Evolutionary conservation across 1,140 invertebrate genomes (phyloP).

Genomic region (Notospermus geniculatus): DNA sequence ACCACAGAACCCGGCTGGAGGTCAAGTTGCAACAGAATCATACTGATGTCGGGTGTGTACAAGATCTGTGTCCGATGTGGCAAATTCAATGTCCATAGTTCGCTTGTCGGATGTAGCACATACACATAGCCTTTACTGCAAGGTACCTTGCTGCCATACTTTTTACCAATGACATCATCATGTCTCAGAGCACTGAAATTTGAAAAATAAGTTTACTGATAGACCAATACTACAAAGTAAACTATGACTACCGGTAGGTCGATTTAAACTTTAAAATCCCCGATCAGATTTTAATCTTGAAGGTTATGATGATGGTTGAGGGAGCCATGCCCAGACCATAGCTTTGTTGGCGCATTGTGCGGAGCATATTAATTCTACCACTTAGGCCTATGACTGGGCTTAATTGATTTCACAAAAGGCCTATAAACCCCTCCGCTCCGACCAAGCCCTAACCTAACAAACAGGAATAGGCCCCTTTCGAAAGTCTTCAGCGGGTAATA

Average conservation of each 20-base stretch:
- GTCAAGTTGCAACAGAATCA: slow-evolving; percentile 87
- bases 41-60: slow-evolving; percentile 94
- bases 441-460: too few species aligned
- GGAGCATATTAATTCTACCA: too few species aligned
- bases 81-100: slow-evolving; percentile 91
- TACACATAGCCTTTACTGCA: slow-evolving; percentile 84
- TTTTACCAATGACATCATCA: slow-evolving; percentile 77
- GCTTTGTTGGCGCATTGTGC: too few species aligned
- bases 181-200: slow-evolving; percentile 72
- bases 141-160: slow-evolving; percentile 50
- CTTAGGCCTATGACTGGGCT: too few species aligned
- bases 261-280: slow-evolving; percentile 5
- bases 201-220: neutral
- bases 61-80: slow-evolving; percentile 98
- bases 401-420: too few species aligned
- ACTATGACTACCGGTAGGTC: slow-evolving; percentile 10
- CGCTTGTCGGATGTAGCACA: slow-evolving; percentile 88
- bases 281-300: too few species aligned
- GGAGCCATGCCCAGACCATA: too few species aligned
- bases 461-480: too few species aligned
- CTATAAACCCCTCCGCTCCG: too few species aligned
- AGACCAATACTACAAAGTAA: neutral
- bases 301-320: too few species aligned
- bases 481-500: too few species aligned
- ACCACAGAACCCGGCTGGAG: slow-evolving; percentile 83